A percentile compares a stretch with the other conserved stretches of the same genome.
Conservation (phyloP, 2,888 invertebrate genomes). For the Drosophila fulvimacula region DNA sequence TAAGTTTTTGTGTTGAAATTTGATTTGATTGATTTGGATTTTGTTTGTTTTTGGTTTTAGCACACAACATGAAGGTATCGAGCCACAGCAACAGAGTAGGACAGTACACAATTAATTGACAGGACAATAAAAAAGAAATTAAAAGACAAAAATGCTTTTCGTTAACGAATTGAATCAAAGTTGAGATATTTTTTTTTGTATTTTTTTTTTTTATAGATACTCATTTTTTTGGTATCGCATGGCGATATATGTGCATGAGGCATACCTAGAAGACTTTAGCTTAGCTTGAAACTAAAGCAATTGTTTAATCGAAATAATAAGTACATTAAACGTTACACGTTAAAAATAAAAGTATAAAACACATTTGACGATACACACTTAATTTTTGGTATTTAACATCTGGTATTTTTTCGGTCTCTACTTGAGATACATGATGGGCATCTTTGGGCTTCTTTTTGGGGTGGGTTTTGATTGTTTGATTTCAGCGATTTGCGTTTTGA, state of each 20-base stretch:
- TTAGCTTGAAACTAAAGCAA: slow-evolving; percentile 58
- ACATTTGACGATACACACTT: slow-evolving; percentile 82
- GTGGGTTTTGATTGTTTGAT: slow-evolving; percentile 15
- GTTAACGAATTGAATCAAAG: slow-evolving; percentile 79
- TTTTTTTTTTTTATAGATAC: slow-evolving; percentile 27
- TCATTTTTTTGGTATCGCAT: slow-evolving; percentile 18
- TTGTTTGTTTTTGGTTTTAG: slow-evolving; percentile 58
- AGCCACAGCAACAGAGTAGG: slow-evolving; percentile 85
- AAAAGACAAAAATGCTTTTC: slow-evolving; percentile 83
- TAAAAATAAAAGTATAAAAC: slow-evolving; percentile 57
- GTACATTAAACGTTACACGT: slow-evolving; percentile 52
- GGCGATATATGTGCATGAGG: slow-evolving; percentile 37
- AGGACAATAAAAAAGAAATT: slow-evolving; percentile 85
- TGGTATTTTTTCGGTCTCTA: slow-evolving; percentile 10
- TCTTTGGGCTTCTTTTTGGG: slow-evolving; percentile 38
- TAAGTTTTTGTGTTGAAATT: slow-evolving; percentile 63
- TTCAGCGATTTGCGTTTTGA: slow-evolving; percentile 31
- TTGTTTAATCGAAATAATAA: slow-evolving; percentile 41
- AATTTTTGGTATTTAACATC: slow-evolving; percentile 41
- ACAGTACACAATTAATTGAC: slow-evolving; percentile 84
- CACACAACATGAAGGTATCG: slow-evolving; percentile 85
- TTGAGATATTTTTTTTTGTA: slow-evolving; percentile 58
- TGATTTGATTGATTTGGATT: slow-evolving; percentile 63
- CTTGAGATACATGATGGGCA: slow-evolving; percentile 37
- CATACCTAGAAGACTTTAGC: slow-evolving; percentile 68